phyloP scores from a whole-genome alignment of 53 echinoderm and acorn worm genomes.

The Holothuria scabra region DNA sequence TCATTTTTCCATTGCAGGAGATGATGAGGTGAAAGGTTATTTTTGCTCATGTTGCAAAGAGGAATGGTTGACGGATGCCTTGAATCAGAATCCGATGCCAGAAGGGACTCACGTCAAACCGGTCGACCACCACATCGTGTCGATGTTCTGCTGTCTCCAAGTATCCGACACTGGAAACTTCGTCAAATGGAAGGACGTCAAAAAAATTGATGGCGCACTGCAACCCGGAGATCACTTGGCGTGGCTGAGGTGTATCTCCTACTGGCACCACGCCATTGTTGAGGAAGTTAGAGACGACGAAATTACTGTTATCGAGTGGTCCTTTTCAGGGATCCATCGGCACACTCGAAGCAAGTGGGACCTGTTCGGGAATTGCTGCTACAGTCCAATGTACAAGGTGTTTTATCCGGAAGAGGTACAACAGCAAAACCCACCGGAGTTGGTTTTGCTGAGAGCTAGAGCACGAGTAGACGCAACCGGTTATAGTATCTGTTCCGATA shows the following conservation, averaged over 20 bases:
- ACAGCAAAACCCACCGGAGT: conserved; percentile 34
- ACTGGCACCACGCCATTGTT: conserved; percentile 73
- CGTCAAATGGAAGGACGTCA: conserved; percentile 30
- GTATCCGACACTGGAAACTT: conserved; percentile 28
- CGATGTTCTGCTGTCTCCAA: conserved; percentile 18
- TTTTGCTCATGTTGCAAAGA: conserved; percentile 11
- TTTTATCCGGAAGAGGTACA: conserved; percentile 46
- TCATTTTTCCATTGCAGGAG: background rate
- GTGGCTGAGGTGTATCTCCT: conserved; percentile 37
- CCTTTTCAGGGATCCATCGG: background rate
- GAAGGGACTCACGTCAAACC: background rate
- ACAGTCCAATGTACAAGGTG: conserved; percentile 47
- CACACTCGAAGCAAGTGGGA: background rate
- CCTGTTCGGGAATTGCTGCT: conserved; percentile 7
- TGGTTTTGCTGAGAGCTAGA: conserved; percentile 61
- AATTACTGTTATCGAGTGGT: conserved; percentile 34
- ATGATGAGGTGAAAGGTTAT: background rate
- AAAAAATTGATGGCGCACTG: background rate
- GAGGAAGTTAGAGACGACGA: background rate
- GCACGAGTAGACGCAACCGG: conserved; percentile 54
- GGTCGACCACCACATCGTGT: background rate
- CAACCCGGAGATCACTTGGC: conserved; percentile 65
- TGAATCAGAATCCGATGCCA: background rate
- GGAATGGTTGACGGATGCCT: conserved; percentile 1
- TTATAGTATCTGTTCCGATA: conserved; percentile 54